A percentile compares a stretch with the other conserved stretches of the same genome.
phyloP scores from a whole-genome alignment of 1,140 invertebrate genomes.

The Trichonephila inaurata region DNA sequence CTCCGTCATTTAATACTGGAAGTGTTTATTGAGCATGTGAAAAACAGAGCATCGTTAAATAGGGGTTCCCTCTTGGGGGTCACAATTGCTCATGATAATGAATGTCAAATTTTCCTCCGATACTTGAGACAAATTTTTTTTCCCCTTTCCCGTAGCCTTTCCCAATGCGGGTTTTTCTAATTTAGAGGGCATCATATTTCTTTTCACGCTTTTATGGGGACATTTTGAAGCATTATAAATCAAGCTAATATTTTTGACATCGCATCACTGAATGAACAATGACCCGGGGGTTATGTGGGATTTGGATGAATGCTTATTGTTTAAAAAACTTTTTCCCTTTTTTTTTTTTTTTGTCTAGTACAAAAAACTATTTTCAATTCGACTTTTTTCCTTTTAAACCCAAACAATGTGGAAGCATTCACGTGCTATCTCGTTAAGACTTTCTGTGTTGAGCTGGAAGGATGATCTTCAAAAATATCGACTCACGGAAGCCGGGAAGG shows the following conservation, averaged over 20 bases:
- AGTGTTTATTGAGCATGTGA: too few species aligned
- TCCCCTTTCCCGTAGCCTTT: background rate
- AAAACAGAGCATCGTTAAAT: too few species aligned
- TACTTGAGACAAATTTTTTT: background rate
- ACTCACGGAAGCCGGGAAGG: too few species aligned
- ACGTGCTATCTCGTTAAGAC: background rate
- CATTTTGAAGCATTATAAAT: conserved; percentile 33
- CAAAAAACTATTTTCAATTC: background rate
- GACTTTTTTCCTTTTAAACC: background rate
- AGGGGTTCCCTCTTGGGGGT: too few species aligned
- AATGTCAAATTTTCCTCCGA: background rate
- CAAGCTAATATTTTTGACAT: conserved; percentile 56
- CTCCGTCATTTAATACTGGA: too few species aligned
- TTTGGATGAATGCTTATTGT: background rate
- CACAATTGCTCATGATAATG: background rate
- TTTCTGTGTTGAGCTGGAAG: too few species aligned
- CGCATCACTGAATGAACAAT: conserved; percentile 32
- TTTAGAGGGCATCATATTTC: background rate
- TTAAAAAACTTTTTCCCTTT: conserved; percentile 25
- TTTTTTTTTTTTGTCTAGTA: background rate
- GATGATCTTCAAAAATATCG: background rate
- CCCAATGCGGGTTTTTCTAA: background rate
- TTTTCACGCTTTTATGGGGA: conserved; percentile 24
- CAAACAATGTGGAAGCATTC: background rate
- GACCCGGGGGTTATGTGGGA: background rate